These are phyloP conservation scores for Rhodophaea formosa DNA, from an alignment of 2,888 invertebrate species.

Conservation along the genomic window DNA sequence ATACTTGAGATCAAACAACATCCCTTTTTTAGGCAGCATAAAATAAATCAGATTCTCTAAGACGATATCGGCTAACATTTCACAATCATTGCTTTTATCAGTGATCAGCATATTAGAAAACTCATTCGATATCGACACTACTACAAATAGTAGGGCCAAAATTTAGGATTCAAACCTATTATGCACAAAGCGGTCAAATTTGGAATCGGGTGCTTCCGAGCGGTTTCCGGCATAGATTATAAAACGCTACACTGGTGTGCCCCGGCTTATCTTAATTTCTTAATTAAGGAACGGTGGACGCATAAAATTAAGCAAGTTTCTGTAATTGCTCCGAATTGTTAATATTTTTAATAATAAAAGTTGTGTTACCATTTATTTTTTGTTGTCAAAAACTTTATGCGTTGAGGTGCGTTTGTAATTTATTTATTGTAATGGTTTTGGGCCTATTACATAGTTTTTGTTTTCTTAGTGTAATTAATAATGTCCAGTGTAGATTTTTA, in stretches of 20 bases:
- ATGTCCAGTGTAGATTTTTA: neutral
- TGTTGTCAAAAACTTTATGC: slow-evolving; percentile 11
- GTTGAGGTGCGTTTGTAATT: neutral
- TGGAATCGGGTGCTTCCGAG: slow-evolving; percentile 66
- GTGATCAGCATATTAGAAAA: too few species aligned
- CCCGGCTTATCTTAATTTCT: slow-evolving; percentile 70
- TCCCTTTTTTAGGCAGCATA: too few species aligned
- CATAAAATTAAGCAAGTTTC: slow-evolving; percentile 44
- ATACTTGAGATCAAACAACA: too few species aligned
- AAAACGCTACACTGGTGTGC: slow-evolving; percentile 65
- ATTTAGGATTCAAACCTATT: slow-evolving; percentile 51
- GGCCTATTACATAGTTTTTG: neutral
- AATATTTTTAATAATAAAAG: slow-evolving; percentile 30
- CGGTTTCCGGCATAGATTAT: slow-evolving; percentile 70
- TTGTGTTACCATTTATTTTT: slow-evolving; percentile 18
- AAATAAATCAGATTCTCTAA: too few species aligned
- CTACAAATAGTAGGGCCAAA: slow-evolving; percentile 38
- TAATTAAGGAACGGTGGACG: slow-evolving; percentile 60
- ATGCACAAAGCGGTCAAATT: slow-evolving; percentile 58
- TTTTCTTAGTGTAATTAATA: neutral
- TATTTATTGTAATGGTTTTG: slow-evolving; percentile 14
- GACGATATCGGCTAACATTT: too few species aligned
- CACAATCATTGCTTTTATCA: too few species aligned
- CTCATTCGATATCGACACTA: too few species aligned
- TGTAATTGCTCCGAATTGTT: slow-evolving; percentile 37